Evolutionary conservation across 2,797 vertebrate genomes (phyloP).

Genomic region (Enteromius thamalakanensis): DNA sequence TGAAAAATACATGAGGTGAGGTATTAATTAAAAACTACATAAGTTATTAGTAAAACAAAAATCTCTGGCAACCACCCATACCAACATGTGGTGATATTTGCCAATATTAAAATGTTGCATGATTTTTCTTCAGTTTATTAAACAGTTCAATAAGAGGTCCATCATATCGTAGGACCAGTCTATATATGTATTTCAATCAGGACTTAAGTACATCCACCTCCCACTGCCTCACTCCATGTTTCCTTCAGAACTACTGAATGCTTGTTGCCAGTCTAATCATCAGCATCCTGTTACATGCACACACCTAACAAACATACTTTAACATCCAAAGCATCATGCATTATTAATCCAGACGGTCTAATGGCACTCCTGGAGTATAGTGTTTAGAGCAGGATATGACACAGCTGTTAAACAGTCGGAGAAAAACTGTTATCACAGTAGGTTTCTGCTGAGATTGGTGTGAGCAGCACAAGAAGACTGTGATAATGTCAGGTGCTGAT

Average conservation of each 20-base stretch:
- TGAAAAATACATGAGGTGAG: neutral
- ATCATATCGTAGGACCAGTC: neutral
- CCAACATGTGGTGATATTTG: too few species aligned
- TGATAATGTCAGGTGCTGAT: conserved; percentile 8
- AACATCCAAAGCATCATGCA: too few species aligned
- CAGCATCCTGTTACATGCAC: too few species aligned
- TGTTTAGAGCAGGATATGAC: neutral
- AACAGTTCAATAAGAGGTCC: neutral
- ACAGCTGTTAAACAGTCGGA: neutral
- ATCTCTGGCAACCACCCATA: too few species aligned
- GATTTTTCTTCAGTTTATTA: neutral
- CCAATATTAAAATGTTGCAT: neutral
- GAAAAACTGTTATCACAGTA: conserved; percentile 14
- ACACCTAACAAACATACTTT: too few species aligned
- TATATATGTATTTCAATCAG: neutral
- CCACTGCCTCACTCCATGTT: too few species aligned
- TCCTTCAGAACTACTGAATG: too few species aligned
- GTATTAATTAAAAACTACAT: neutral
- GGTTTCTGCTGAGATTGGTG: neutral
- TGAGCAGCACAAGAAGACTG: neutral
- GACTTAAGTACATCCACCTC: neutral
- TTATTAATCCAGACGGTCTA: neutral
- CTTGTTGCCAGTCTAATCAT: too few species aligned
- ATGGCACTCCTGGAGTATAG: neutral
- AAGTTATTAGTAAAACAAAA: too few species aligned